These are phyloP conservation scores for Muscicapa adusta DNA, from an alignment of 2,113 vertebrate genomes.

Conservation along the genomic window DNA sequence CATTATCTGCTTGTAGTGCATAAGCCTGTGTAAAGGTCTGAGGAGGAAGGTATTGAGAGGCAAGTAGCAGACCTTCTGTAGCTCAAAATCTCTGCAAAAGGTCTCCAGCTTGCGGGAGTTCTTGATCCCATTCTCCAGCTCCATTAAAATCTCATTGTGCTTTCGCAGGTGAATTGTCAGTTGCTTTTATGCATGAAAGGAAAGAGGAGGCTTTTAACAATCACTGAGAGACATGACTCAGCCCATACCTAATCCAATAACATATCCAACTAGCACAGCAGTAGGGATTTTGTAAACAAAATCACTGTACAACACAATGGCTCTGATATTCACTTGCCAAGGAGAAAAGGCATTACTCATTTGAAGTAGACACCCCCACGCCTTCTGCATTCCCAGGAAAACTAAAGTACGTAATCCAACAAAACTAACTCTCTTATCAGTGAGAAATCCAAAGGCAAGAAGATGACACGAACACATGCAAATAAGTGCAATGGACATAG, in stretches of 20 bases:
- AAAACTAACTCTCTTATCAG: background rate
- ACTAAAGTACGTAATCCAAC: background rate
- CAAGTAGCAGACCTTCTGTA: conserved; percentile 96
- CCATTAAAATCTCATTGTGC: conserved; percentile 85
- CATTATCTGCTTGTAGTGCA: conserved; percentile 97
- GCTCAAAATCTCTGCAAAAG: conserved; percentile 91
- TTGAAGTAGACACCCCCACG: background rate
- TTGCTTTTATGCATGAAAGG: conserved; percentile 69
- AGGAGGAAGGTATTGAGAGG: conserved; percentile 95
- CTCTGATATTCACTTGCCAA: background rate
- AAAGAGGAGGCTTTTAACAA: background rate
- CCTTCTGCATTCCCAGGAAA: background rate
- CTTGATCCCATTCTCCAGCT: conserved; percentile 83
- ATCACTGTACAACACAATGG: background rate
- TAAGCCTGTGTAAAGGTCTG: conserved; percentile 91
- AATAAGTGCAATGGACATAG: background rate
- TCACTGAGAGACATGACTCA: background rate
- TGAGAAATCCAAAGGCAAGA: background rate
- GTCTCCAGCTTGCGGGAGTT: conserved; percentile 82
- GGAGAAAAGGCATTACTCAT: background rate
- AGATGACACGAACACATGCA: background rate
- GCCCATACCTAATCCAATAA: background rate
- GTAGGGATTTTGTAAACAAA: background rate
- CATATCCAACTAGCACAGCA: background rate
- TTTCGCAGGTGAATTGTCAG: conserved; percentile 86